phyloP scores from a whole-genome alignment of 2,888 invertebrate species.

The Leptura quadrifasciata region DNA sequence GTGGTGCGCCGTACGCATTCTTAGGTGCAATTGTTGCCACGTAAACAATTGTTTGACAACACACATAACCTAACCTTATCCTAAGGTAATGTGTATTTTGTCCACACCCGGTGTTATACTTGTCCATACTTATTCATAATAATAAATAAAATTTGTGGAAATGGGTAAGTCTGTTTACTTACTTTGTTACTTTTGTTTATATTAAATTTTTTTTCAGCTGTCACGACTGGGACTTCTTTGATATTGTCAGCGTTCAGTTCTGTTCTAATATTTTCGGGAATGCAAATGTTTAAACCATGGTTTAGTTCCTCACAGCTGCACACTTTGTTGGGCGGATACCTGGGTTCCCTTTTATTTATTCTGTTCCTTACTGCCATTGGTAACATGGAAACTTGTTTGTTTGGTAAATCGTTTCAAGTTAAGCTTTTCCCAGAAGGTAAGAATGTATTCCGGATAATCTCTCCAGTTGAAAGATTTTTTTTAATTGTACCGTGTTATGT shows the following conservation, averaged over 20 bases:
- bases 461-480: too few species aligned
- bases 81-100: not conserved
- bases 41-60: constrained; percentile 9
- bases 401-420: constrained; percentile 92
- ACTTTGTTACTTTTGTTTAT: not conserved
- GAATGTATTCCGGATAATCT: too few species aligned
- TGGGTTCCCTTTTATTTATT: constrained; percentile 91
- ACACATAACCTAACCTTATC: constrained; percentile 24
- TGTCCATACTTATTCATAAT: constrained; percentile 3
- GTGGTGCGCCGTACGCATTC: too few species aligned
- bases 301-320: constrained; percentile 87
- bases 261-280: constrained; percentile 90
- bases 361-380: constrained; percentile 91
- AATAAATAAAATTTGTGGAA: not conserved
- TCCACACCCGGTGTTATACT: not conserved
- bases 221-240: constrained; percentile 85
- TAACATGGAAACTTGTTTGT: constrained; percentile 89
- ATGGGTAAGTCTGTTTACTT: constrained; percentile 43
- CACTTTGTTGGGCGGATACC: constrained; percentile 91
- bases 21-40: not conserved
- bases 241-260: constrained; percentile 87
- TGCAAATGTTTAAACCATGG: constrained; percentile 93
- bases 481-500: too few species aligned
- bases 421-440: constrained; percentile 86
- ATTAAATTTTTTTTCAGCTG: constrained; percentile 75